These are phyloP conservation scores for Digitonthophagus gazella DNA, from an alignment of 2,888 invertebrate genomes.

Conservation along the genomic window DNA sequence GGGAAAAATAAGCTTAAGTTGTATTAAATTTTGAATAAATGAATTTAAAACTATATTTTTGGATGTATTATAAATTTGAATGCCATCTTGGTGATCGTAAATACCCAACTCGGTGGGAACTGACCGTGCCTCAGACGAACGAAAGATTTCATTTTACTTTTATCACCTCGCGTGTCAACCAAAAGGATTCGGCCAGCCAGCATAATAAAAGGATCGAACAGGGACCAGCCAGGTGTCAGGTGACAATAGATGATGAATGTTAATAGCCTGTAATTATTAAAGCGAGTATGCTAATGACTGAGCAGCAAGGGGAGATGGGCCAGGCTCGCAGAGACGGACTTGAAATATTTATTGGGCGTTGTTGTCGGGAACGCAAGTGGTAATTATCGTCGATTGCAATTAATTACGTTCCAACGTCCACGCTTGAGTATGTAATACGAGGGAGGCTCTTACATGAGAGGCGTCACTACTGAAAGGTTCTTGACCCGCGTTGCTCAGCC, in stretches of 20 bases:
- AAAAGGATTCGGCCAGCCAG: slow-evolving; percentile 12
- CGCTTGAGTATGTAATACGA: slow-evolving; percentile 9
- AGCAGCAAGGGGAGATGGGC: slow-evolving; percentile 25
- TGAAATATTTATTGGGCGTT: slow-evolving; percentile 27
- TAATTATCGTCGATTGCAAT: slow-evolving; percentile 26
- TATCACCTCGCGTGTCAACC: background rate
- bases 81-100: too few species aligned
- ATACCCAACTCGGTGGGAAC: too few species aligned
- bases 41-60: too few species aligned
- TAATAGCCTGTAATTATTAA: slow-evolving; percentile 37
- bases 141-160: background rate
- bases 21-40: too few species aligned
- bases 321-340: slow-evolving; percentile 25
- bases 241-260: slow-evolving; percentile 38
- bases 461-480: slow-evolving; percentile 4
- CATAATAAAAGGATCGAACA: slow-evolving; percentile 22
- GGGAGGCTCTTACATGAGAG: slow-evolving; percentile 13
- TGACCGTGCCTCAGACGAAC: too few species aligned
- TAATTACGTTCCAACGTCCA: slow-evolving; percentile 19
- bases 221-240: slow-evolving; percentile 33
- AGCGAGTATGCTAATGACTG: slow-evolving; percentile 34
- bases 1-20: too few species aligned
- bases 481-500: slow-evolving; percentile 13
- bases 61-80: too few species aligned
- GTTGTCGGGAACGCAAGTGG: slow-evolving; percentile 23